phyloP scores from a whole-genome alignment of 2,797 vertebrate species.

The Chaunax sp. region DNA sequence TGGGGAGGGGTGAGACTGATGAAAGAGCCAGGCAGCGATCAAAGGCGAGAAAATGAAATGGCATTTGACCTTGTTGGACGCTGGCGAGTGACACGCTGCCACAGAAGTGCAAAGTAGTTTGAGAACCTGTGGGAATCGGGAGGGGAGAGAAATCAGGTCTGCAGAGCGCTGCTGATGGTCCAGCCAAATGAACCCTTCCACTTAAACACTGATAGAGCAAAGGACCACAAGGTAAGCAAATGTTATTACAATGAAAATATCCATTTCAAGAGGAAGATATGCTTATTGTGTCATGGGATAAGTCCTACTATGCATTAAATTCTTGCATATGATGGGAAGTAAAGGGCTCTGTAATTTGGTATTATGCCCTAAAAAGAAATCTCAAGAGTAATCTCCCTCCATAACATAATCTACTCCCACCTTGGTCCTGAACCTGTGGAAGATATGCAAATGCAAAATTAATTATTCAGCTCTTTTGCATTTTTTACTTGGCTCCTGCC shows the following conservation, averaged over 20 bases:
- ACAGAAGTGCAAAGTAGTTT: constrained; percentile 76
- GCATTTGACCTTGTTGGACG: constrained; percentile 75
- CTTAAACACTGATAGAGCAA: constrained; percentile 41
- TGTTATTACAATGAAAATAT: constrained; percentile 23
- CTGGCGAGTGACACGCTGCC: constrained; percentile 49
- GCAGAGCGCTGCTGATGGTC: constrained; percentile 20
- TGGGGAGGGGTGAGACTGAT: constrained; percentile 52
- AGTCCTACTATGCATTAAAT: constrained; percentile 17
- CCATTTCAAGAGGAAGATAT: constrained; percentile 19
- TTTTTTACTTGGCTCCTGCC: constrained; percentile 46
- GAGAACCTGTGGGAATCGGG: constrained; percentile 57
- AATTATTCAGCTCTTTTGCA: constrained; percentile 70
- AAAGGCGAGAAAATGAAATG: constrained; percentile 79
- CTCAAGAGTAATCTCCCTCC: constrained; percentile 55
- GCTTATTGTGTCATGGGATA: too few species aligned
- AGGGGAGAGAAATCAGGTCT: constrained; percentile 41
- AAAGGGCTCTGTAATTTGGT: constrained; percentile 49
- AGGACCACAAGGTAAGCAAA: constrained; percentile 18
- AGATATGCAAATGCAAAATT: constrained; percentile 76
- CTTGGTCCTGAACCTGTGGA: constrained; percentile 52
- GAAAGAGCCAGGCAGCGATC: constrained; percentile 68
- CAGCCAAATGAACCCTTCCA: constrained; percentile 46
- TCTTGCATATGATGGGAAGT: constrained; percentile 51
- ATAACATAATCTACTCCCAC: constrained; percentile 54
- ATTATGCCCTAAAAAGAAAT: constrained; percentile 46